These are phyloP conservation scores for Germaria angustata DNA, from an alignment of 2,888 invertebrate species.

Conservation along the genomic window DNA sequence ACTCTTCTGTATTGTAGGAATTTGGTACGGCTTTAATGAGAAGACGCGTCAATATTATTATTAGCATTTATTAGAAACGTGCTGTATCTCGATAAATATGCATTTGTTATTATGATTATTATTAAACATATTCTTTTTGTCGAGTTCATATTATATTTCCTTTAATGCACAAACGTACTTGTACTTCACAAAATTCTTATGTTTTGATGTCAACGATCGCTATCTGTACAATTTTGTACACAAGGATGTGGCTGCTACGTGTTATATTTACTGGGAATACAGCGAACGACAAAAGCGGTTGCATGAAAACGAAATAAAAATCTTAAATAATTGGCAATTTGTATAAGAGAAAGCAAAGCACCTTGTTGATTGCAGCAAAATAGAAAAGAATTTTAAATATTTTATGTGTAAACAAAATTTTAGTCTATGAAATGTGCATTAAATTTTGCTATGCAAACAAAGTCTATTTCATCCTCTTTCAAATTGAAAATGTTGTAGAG, in stretches of 20 bases:
- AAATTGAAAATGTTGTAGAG: neutral
- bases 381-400: conserved; percentile 20
- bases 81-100: conserved; percentile 77
- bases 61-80: conserved; percentile 77
- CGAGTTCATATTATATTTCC: conserved; percentile 20
- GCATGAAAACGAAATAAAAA: conserved; percentile 24
- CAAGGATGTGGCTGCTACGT: conserved; percentile 44
- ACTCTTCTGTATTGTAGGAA: neutral
- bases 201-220: conserved; percentile 60
- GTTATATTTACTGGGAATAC: conserved; percentile 42
- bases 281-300: neutral
- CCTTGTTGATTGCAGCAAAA: conserved; percentile 53
- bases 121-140: conserved; percentile 43
- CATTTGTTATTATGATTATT: conserved; percentile 62
- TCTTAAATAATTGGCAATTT: conserved; percentile 64
- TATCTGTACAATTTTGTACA: conserved; percentile 43
- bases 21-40: conserved; percentile 40
- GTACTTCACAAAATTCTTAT: conserved; percentile 17
- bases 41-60: conserved; percentile 70
- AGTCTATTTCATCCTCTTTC: neutral
- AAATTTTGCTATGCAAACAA: neutral
- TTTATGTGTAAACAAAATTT: conserved; percentile 37
- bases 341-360: conserved; percentile 38
- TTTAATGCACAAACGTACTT: conserved; percentile 17
- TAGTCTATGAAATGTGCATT: conserved; percentile 14